phyloP scores from a whole-genome alignment of 2,113 vertebrate species.

The Haplochromis vanheusdeni region DNA sequence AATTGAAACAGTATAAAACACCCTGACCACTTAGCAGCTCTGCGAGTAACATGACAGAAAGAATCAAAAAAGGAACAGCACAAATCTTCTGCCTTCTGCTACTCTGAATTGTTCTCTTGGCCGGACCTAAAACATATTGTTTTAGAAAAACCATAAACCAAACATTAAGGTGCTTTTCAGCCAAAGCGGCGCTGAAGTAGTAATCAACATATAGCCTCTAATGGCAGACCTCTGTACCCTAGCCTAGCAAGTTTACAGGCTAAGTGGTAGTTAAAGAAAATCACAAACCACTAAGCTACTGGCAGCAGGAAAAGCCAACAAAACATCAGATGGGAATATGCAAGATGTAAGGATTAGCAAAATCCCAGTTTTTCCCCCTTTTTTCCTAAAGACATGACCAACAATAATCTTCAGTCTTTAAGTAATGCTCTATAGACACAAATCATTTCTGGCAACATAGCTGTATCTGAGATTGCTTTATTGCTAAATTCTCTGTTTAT shows the following conservation, averaged over 20 bases:
- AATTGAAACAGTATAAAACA: constrained; percentile 43
- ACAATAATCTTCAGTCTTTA: not conserved
- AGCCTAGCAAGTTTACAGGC: not conserved
- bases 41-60: not conserved
- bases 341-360: not conserved
- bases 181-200: constrained; percentile 5
- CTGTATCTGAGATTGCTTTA: not conserved
- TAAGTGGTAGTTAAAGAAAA: constrained; percentile 34
- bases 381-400: not conserved
- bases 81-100: not conserved
- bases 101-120: constrained; percentile 25
- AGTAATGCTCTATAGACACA: not conserved
- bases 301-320: not conserved
- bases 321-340: not conserved
- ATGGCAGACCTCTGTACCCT: constrained; percentile 22
- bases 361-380: fast-evolving
- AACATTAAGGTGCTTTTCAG: constrained; percentile 44
- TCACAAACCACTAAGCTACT: not conserved
- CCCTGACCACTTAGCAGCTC: constrained; percentile 11
- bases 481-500: not conserved
- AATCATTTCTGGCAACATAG: not conserved
- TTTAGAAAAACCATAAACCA: constrained; percentile 28
- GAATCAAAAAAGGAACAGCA: not conserved
- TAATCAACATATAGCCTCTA: constrained; percentile 43
- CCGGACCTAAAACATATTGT: not conserved